phyloP scores from a whole-genome alignment of 1,140 invertebrate species.

The Aleiodes sp. region DNA sequence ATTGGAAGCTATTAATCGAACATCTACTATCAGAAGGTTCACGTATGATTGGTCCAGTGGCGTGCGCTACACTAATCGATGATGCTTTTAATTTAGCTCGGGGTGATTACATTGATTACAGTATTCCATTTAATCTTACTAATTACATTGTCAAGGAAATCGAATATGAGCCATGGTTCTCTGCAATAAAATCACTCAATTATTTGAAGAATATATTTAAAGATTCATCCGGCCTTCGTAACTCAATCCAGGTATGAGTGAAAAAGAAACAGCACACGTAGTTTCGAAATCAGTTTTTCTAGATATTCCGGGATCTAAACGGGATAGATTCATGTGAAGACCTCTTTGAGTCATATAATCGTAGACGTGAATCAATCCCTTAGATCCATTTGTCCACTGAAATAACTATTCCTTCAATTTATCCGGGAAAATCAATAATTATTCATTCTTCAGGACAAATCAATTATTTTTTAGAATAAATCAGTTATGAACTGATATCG shows the following conservation, averaged over 20 bases:
- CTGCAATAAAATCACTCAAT: conserved; percentile 55
- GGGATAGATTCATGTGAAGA: too few relatives aligned
- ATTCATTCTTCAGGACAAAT: too few relatives aligned
- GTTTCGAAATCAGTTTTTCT: too few relatives aligned
- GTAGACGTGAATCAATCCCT: too few relatives aligned
- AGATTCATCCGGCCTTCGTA: conserved; percentile 20
- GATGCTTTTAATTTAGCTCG: conserved; percentile 70
- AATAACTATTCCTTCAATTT: too few relatives aligned
- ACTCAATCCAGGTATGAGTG: conserved; percentile 39
- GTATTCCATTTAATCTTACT: conserved; percentile 62
- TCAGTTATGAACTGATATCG: too few relatives aligned
- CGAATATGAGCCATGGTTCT: conserved; percentile 69
- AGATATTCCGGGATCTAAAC: too few relatives aligned
- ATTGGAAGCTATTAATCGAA: conserved; percentile 62
- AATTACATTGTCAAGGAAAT: conserved; percentile 66
- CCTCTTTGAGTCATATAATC: too few relatives aligned
- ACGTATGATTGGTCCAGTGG: conserved; percentile 59
- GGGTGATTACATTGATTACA: conserved; percentile 59
- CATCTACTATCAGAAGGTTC: conserved; percentile 50
- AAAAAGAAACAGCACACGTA: too few relatives aligned
- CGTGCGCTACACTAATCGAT: conserved; percentile 72
- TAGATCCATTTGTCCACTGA: too few relatives aligned
- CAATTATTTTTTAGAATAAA: too few relatives aligned
- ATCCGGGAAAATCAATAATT: too few relatives aligned
- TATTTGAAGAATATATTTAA: conserved; percentile 53